phyloP scores from a whole-genome alignment of 1,140 invertebrate genomes.

The Drosophila bocqueti region DNA sequence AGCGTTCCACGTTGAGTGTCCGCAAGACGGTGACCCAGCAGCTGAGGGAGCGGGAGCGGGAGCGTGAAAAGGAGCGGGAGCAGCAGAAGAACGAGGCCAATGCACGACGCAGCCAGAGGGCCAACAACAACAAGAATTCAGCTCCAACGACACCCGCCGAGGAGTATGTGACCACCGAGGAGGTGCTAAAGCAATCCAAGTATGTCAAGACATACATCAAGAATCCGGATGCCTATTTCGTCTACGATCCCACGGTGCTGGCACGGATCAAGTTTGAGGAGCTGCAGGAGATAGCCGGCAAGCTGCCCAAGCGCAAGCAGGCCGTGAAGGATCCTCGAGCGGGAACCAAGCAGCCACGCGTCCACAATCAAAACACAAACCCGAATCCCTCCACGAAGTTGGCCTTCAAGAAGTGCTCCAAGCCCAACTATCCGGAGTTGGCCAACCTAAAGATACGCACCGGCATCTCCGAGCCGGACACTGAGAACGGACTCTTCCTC shows the following conservation, averaged over 20 bases:
- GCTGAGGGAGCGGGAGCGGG: constrained; percentile 61
- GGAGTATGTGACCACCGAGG: constrained; percentile 82
- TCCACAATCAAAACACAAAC: constrained; percentile 6
- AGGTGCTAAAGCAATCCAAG: constrained; percentile 84
- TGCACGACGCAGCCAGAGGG: constrained; percentile 37
- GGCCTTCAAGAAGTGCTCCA: constrained; percentile 77
- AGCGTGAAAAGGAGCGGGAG: constrained; percentile 58
- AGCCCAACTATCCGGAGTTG: constrained; percentile 83
- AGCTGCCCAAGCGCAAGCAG: constrained; percentile 52
- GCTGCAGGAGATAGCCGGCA: constrained; percentile 44
- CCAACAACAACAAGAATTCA: not conserved
- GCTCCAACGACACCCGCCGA: constrained; percentile 20
- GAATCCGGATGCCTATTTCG: constrained; percentile 81
- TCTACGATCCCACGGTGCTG: constrained; percentile 81
- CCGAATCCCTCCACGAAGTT: constrained; percentile 12
- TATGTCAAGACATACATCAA: constrained; percentile 85
- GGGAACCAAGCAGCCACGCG: constrained; percentile 17
- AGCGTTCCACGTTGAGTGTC: constrained; percentile 72
- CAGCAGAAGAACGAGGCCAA: constrained; percentile 69
- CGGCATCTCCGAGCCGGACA: constrained; percentile 60
- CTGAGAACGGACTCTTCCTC: constrained; percentile 45
- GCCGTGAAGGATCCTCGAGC: constrained; percentile 14
- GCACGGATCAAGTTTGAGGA: constrained; percentile 75
- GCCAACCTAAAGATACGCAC: constrained; percentile 79
- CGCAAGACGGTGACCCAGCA: constrained; percentile 74